Base-by-base conservation (phyloP, 2,888 invertebrate species). In the Lasioglossum figueresi region DNA sequence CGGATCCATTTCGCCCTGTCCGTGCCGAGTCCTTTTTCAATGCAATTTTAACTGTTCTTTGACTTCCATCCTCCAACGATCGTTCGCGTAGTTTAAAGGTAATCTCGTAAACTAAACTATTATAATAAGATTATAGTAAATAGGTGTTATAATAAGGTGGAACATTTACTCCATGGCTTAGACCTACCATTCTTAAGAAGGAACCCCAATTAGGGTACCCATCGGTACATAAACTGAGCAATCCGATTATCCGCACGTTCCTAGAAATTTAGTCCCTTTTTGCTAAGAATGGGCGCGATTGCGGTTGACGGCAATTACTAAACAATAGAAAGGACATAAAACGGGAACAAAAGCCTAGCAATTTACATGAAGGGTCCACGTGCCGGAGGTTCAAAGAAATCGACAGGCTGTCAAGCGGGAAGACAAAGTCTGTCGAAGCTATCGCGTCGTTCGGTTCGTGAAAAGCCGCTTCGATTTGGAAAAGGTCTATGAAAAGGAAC, bases 371-470 rank as follows among this genome's bases (percentile, higher is more conserved):
- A 19, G 2, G 63, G 19, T 31, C 31, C 31, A 19, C 6, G 27
- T 19, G 31, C 16, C 63, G 19, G 2, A 16, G 16, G 63, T 8
- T 34, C 63, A 3, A 19, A 16, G 63, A 63, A 63, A 68, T 37
- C 68, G 37, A 10, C 68, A 37, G 23, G 23, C 68, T 68, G 68
- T 37, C 68, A 37, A 37, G 37, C 16, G 19, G 19, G 37, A 37
- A 68, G 68, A 68, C 68, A 68, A 68, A 68, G 37, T 40, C 70
- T 14, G 70, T 70, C 40, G 14, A n/a, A 40, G 37, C 66, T 66
- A 2, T 66, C 34, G 34, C 68, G 37, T 68, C 10, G 37, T 19
- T n/a, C 34, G 37, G 34, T 23, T 34, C 34, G 23, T 68, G 37
- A 68, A 68, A 68, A 68, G 68, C 37, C 68, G 37, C 23, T 23